Evolutionary conservation across 2,888 invertebrate genomes (phyloP).

Genomic region (Diarsia brunnea): DNA sequence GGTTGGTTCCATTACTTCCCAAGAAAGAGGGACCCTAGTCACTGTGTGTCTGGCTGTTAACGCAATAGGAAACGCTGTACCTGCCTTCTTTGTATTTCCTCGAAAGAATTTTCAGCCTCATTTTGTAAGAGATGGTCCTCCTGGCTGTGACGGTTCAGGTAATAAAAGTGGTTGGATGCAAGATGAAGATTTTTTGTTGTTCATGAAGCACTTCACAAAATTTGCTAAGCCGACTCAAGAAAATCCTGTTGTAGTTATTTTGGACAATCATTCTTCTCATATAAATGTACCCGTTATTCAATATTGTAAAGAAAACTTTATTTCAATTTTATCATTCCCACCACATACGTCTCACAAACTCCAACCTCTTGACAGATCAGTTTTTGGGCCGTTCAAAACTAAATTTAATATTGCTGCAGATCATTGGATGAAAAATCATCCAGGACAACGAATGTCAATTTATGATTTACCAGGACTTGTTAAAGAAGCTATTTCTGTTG

Average conservation of each 20-base stretch:
- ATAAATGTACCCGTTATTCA: conserved; percentile 14
- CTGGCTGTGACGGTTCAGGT: neutral
- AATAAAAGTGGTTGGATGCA: conserved; percentile 27
- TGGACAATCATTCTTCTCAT: neutral
- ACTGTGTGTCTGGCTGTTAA: no score
- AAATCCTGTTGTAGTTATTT: no score
- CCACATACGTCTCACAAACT: neutral
- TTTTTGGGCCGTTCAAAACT: conserved; percentile 11
- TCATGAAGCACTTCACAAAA: conserved; percentile 24
- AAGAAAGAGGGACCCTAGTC: no score
- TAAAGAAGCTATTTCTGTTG: conserved; percentile 23
- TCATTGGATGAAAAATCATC: conserved; percentile 27
- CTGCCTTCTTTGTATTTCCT: no score
- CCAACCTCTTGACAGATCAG: conserved; percentile 1
- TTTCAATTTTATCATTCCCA: conserved; percentile 15
- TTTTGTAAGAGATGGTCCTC: no score
- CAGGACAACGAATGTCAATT: conserved; percentile 12
- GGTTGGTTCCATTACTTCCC: no score
- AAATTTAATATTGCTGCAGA: conserved; percentile 13
- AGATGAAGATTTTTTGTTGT: conserved; percentile 26
- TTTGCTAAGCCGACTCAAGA: no score
- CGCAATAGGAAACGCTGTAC: no score
- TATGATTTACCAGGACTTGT: conserved; percentile 23
- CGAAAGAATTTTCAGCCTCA: no score
- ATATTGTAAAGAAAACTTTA: conserved; percentile 15